Conservation (phyloP, 2,888 invertebrate species). For the Acanthosepion pharaonis region DNA sequence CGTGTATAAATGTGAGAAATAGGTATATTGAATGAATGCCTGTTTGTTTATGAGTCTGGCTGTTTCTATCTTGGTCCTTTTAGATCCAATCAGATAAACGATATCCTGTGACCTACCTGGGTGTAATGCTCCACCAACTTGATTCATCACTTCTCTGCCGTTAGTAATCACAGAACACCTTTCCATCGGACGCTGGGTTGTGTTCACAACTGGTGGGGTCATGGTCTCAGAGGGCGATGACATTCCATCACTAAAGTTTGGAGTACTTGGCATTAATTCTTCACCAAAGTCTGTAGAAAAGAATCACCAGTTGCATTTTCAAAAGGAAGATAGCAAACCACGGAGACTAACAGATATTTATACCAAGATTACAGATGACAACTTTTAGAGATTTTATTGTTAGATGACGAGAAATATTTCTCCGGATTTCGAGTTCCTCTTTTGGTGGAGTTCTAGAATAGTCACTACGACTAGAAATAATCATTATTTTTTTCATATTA, state of each 20-base stretch:
- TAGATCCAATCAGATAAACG: not conserved
- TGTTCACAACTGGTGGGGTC: constrained; percentile 23
- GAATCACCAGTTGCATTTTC: not conserved
- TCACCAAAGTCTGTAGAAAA: constrained; percentile 36
- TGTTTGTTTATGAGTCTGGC: too few species aligned
- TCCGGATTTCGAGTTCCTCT: too few species aligned
- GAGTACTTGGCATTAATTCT: constrained; percentile 45
- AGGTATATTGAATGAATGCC: too few species aligned
- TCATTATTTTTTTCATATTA: too few species aligned
- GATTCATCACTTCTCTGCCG: constrained; percentile 45
- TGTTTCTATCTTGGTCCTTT: not conserved
- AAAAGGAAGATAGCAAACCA: not conserved
- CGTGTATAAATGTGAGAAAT: too few species aligned
- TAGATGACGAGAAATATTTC: too few species aligned
- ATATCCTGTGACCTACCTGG: not conserved
- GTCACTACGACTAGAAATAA: too few species aligned
- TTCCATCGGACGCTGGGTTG: constrained; percentile 44
- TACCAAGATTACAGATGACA: not conserved
- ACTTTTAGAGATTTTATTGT: not conserved
- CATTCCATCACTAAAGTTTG: constrained; percentile 42
- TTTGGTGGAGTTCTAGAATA: too few species aligned
- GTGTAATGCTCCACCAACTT: constrained; percentile 34
- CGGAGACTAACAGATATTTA: not conserved
- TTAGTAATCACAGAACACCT: constrained; percentile 49
- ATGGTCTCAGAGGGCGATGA: constrained; percentile 39